Evolutionary conservation across 2,888 invertebrate genomes (phyloP), one percentile per base, ranked within the genome.

Genomic region (Lasioglossum leucozonium): DNA sequence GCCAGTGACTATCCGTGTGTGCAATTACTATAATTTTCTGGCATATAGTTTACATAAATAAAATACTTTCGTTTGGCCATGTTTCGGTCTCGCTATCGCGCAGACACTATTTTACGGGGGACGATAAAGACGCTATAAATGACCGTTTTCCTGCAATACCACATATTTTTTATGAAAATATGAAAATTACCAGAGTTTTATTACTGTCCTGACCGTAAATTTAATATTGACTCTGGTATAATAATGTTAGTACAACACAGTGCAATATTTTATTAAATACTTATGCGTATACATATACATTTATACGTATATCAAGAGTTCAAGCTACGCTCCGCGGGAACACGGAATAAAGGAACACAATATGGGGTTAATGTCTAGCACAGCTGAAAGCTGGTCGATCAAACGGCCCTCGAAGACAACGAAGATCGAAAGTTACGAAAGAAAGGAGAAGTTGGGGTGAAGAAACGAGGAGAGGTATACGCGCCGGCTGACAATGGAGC

Each of bases 401-500:
- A 42, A 72, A 16, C 51, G 77, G 69, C 37, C 22, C 67, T 22
- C 18, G 72, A 65, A 72, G 79, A 77, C 58, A 72, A 85, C 55
- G 62, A 69, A 71, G 74, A 72, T 74, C 34, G 82, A 82, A 75
- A 82, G 77, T 79, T 58, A 47, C 22, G 30, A n/a, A 51, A 51
- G 72, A 77, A 81, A 73, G 72, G 77, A 55, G 58, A 77, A 58
- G 67, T 77, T 81, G 13, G 62, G 42, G 30, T 11, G 55, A 71
- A 30, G 62, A 72, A 79, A 72, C 72, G 73, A 77, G 83, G 86
- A 81, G 81, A 82, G 37, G 13, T 71, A 74, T 47, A 73, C 76
- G 69, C 72, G 77, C 77, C 82, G 88, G 30, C 72, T 85, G 88
- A 89, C 88, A 91, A 90, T 84, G 83, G 84, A 77, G 42, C 65